Percentiles rank a stretch among this genome's conserved stretches.
phyloP scores from a whole-genome alignment of 2,797 vertebrate species.

The Ispidina lecontei region DNA sequence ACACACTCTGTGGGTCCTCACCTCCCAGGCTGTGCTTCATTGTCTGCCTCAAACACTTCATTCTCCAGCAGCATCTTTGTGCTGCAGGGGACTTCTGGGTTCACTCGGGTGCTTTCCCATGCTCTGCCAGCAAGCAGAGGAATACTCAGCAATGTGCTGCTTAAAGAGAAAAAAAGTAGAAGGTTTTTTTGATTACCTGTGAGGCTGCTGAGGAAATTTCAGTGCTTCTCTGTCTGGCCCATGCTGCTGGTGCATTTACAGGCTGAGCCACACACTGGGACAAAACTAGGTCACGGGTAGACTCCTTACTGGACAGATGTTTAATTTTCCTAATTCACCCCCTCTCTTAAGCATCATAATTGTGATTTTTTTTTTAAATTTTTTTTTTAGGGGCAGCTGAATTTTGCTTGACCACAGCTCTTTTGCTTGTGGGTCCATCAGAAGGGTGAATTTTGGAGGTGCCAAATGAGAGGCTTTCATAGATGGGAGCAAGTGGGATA shows the following conservation, averaged over 20 bases:
- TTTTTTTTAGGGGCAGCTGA: background rate
- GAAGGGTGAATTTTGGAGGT: slow-evolving; percentile 36
- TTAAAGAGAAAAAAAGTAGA: background rate
- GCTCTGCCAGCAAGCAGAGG: background rate
- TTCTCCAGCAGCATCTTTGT: background rate
- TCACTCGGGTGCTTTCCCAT: background rate
- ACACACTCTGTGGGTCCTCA: background rate
- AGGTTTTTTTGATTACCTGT: background rate
- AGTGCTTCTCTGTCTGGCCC: background rate
- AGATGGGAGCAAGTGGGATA: slow-evolving; percentile 24
- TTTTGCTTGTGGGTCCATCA: slow-evolving; percentile 4
- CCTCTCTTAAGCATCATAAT: background rate
- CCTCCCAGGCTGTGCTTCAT: background rate
- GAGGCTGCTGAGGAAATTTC: background rate
- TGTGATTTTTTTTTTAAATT: background rate
- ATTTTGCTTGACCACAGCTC: slow-evolving; percentile 20
- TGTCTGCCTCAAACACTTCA: background rate
- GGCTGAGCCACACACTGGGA: slow-evolving; percentile 52
- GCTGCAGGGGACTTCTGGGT: rapidly evolving
- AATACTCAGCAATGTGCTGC: rapidly evolving
- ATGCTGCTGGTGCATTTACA: slow-evolving; percentile 1
- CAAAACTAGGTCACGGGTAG: slow-evolving; percentile 58
- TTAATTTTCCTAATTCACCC: slow-evolving; percentile 26
- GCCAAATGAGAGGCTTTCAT: background rate
- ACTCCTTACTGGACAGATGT: slow-evolving; percentile 41